These are phyloP conservation scores for Dexiosoma caninum DNA, from an alignment of 2,888 invertebrate genomes.

Conservation along the genomic window DNA sequence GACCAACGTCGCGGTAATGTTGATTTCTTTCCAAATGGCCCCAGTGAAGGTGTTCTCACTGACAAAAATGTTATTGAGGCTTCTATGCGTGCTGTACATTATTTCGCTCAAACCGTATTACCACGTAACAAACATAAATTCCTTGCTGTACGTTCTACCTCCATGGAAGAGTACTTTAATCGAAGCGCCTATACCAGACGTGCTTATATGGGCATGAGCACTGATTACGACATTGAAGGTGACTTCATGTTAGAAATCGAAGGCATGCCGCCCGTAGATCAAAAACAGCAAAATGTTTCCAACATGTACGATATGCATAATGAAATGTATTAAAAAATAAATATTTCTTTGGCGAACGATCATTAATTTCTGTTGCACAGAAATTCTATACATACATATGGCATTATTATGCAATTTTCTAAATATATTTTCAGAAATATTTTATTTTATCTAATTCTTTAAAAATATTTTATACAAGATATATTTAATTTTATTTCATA, in stretches of 20 bases:
- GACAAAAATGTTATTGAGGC: constrained; percentile 73
- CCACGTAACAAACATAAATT: constrained; percentile 75
- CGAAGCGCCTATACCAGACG: constrained; percentile 71
- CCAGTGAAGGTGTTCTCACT: constrained; percentile 69
- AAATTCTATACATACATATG: background rate
- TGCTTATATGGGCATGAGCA: constrained; percentile 74
- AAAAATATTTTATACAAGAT: too few species aligned
- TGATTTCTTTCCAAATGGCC: constrained; percentile 76
- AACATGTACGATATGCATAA: constrained; percentile 46
- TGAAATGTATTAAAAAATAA: background rate
- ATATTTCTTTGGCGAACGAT: background rate
- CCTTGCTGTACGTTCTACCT: constrained; percentile 73
- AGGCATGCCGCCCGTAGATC: constrained; percentile 70
- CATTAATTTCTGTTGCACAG: background rate
- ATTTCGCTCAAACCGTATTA: constrained; percentile 75
- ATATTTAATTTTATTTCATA: too few species aligned
- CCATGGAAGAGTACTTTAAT: constrained; percentile 71
- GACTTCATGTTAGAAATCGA: constrained; percentile 75
- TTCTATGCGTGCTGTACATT: constrained; percentile 72
- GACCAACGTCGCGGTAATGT: constrained; percentile 70
- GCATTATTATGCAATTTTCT: too few species aligned
- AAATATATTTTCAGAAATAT: too few species aligned
- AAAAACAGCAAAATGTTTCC: constrained; percentile 68
- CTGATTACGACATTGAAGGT: constrained; percentile 71
- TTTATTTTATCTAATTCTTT: too few species aligned